Evolutionary conservation across 2,797 vertebrate species (phyloP).

Genomic region (Sibirionetta formosa): DNA sequence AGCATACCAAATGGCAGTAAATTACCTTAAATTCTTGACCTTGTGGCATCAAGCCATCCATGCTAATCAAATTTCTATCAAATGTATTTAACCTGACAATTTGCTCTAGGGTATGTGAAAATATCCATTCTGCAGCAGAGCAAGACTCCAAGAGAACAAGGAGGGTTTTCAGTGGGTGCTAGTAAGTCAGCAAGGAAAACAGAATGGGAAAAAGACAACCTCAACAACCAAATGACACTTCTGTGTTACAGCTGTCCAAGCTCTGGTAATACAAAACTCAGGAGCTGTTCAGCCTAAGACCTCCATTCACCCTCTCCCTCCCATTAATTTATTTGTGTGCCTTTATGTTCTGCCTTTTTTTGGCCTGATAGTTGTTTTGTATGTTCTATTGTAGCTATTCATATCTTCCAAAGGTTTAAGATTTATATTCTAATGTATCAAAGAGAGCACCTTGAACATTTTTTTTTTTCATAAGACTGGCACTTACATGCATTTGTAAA

Average conservation of each 20-base stretch:
- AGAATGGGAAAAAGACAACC: background rate
- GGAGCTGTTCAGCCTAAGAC: background rate
- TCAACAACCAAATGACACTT: background rate
- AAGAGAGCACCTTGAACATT: background rate
- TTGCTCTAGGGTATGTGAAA: background rate
- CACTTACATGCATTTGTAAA: background rate
- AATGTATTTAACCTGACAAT: background rate
- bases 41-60: background rate
- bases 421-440: background rate
- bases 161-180: background rate
- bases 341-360: background rate
- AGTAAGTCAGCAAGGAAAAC: rapidly evolving
- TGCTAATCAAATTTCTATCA: background rate
- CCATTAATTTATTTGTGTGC: background rate
- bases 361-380: background rate
- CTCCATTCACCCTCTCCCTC: background rate
- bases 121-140: background rate
- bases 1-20: background rate
- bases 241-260: background rate
- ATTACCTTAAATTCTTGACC: background rate
- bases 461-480: background rate
- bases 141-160: background rate
- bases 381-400: background rate
- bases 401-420: background rate
- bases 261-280: background rate